Conservation (phyloP, 1,140 invertebrate genomes). For the Microplitis demolitor region DNA sequence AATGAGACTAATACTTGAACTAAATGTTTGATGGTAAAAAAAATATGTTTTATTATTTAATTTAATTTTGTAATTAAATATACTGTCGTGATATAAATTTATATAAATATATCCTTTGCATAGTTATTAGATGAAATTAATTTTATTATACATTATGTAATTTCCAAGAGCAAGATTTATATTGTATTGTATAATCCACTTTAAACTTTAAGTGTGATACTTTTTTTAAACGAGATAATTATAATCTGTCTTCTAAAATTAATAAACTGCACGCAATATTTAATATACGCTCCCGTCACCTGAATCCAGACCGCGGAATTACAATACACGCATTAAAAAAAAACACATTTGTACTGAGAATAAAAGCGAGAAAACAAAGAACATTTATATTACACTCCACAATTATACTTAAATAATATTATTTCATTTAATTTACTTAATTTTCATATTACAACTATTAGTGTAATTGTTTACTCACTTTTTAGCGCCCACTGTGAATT, state of each 20-base stretch:
- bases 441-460: background rate
- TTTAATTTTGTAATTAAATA: background rate
- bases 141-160: background rate
- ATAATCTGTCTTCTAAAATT: background rate
- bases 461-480: slow-evolving; percentile 30
- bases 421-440: background rate
- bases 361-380: background rate
- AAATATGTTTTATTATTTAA: background rate
- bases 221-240: background rate
- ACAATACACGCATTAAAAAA: background rate
- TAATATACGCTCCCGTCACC: no score
- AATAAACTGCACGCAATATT: no score
- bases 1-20: no score
- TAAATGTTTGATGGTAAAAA: background rate
- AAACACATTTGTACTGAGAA: background rate
- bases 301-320: no score
- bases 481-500: slow-evolving; percentile 35
- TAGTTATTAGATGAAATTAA: background rate
- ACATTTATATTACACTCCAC: background rate
- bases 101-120: background rate
- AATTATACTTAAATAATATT: background rate
- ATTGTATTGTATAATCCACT: slow-evolving; percentile 4
- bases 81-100: no score
- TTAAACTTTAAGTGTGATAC: background rate
- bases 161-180: background rate